Evolutionary conservation across 2,888 invertebrate species (phyloP).

Genomic region (Sthenelais limicola): DNA sequence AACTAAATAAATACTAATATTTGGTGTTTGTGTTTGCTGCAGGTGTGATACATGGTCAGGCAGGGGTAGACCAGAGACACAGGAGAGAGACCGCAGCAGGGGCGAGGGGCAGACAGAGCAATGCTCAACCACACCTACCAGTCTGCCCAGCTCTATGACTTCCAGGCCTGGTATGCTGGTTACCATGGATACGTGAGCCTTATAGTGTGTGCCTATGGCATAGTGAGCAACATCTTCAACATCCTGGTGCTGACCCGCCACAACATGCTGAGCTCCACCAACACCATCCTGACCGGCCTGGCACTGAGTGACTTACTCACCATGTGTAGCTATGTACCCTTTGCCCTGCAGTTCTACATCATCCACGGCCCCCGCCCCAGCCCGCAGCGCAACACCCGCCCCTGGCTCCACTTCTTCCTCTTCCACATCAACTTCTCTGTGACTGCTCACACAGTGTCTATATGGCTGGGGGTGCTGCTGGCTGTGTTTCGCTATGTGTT

Average conservation of each 20-base stretch:
- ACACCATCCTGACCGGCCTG: slow-evolving; percentile 86
- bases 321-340: slow-evolving; percentile 91
- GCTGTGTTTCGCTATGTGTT: slow-evolving; percentile 88
- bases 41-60: no score
- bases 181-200: slow-evolving; percentile 90
- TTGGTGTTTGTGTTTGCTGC: no score
- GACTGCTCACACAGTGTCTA: slow-evolving; percentile 90
- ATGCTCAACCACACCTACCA: no score
- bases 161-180: slow-evolving; percentile 59
- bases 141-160: slow-evolving; percentile 53
- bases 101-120: no score
- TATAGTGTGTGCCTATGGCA: slow-evolving; percentile 90
- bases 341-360: slow-evolving; percentile 79
- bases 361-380: slow-evolving; percentile 54
- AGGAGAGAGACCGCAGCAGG: no score
- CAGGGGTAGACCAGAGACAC: no score
- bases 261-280: slow-evolving; percentile 91
- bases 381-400: slow-evolving; percentile 63
- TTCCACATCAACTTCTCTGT: slow-evolving; percentile 92
- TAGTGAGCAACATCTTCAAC: slow-evolving; percentile 92
- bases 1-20: no score
- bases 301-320: slow-evolving; percentile 93
- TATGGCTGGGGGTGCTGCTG: slow-evolving; percentile 91
- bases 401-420: slow-evolving; percentile 72
- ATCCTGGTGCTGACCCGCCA: slow-evolving; percentile 87